Percentiles rank a stretch among this genome's conserved stretches.
These are phyloP conservation scores for Leptinotarsa juncta DNA, from an alignment of 2,888 invertebrate species.

Conservation along the genomic window DNA sequence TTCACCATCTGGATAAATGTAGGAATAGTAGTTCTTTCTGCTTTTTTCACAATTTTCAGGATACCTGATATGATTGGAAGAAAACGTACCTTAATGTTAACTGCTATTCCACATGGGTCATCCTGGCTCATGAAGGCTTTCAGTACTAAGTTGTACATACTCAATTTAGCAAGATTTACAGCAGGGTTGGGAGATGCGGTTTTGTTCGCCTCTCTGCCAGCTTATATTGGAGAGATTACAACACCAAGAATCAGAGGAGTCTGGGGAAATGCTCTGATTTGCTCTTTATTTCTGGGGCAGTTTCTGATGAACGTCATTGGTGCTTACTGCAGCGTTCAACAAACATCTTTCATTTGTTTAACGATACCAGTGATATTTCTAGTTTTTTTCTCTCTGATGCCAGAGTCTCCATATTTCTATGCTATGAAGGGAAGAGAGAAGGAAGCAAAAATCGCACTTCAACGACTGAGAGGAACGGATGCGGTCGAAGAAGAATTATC, in stretches of 20 bases:
- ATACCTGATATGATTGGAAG: slow-evolving; percentile 56
- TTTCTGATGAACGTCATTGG: slow-evolving; percentile 68
- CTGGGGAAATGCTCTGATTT: slow-evolving; percentile 54
- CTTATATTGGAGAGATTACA: slow-evolving; percentile 32
- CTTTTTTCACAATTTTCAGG: slow-evolving; percentile 50
- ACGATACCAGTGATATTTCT: slow-evolving; percentile 70
- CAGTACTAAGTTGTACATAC: slow-evolving; percentile 49
- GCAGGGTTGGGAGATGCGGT: slow-evolving; percentile 52
- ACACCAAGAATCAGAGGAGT: slow-evolving; percentile 32
- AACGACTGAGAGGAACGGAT: slow-evolving; percentile 42
- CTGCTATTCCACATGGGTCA: slow-evolving; percentile 53
- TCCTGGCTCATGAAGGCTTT: slow-evolving; percentile 50
- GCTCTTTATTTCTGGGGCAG: slow-evolving; percentile 51
- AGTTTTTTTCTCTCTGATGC: slow-evolving; percentile 70
- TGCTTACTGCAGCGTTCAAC: slow-evolving; percentile 68
- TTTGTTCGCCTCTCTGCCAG: slow-evolving; percentile 41
- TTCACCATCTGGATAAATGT: slow-evolving; percentile 44
- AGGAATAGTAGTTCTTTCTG: slow-evolving; percentile 43
- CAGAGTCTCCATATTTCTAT: slow-evolving; percentile 66
- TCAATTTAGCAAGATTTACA: slow-evolving; percentile 54
- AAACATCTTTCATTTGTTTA: slow-evolving; percentile 69
- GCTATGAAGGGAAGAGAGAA: slow-evolving; percentile 45
- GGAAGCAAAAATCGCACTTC: slow-evolving; percentile 47
- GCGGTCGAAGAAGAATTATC: slow-evolving; percentile 50
- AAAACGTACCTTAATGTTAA: slow-evolving; percentile 53